Evolutionary conservation across 2,888 invertebrate genomes (phyloP).

Genomic region (Apodemia zela): DNA sequence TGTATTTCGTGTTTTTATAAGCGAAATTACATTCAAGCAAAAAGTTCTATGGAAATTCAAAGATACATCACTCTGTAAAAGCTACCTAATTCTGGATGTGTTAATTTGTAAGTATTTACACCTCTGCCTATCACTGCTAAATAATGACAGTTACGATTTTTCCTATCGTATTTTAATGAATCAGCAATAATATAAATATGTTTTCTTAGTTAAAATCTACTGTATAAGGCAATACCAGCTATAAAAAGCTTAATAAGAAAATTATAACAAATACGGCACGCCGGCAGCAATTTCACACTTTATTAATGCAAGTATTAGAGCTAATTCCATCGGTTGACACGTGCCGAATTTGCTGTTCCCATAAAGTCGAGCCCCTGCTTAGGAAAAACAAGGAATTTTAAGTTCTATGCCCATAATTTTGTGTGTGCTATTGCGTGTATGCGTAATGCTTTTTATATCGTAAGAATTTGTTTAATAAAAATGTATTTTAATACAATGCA

Average conservation of each 20-base stretch:
- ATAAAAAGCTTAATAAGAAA: slow-evolving; percentile 66
- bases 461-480: not conserved
- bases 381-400: slow-evolving; percentile 44
- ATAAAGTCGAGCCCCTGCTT: slow-evolving; percentile 52
- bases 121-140: too few species aligned
- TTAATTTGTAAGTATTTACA: too few species aligned
- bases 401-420: slow-evolving; percentile 37
- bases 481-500: not conserved
- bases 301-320: slow-evolving; percentile 79
- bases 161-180: too few species aligned
- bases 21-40: too few species aligned
- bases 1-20: too few species aligned
- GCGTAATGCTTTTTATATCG: not conserved
- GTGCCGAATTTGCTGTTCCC: slow-evolving; percentile 77
- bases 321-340: slow-evolving; percentile 76
- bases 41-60: too few species aligned
- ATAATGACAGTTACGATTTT: too few species aligned
- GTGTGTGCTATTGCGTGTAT: not conserved
- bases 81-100: too few species aligned
- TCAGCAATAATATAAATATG: too few species aligned
- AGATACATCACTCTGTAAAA: too few species aligned
- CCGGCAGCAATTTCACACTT: slow-evolving; percentile 79
- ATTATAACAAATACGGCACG: slow-evolving; percentile 70
- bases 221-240: slow-evolving; percentile 20
- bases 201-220: not conserved